Conservation (phyloP, 1,140 invertebrate genomes). For the Drosophila watanabei region DNA sequence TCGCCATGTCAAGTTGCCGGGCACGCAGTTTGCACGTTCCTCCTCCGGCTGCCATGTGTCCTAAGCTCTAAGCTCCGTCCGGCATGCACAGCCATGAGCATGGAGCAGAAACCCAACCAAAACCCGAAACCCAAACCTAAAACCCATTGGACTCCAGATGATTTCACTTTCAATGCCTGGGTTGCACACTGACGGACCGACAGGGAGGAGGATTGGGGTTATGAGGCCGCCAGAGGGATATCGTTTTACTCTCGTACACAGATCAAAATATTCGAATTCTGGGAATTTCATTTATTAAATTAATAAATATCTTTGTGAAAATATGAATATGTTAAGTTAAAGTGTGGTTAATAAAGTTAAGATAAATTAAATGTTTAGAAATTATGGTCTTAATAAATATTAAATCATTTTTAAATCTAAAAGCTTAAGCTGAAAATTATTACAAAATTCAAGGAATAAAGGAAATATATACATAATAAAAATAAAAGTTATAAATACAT, state of each 20-base stretch:
- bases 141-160: conserved; percentile 26
- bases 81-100: conserved; percentile 54
- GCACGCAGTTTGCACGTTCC: conserved; percentile 80
- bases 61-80: conserved; percentile 60
- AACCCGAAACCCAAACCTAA: neutral
- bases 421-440: too few relatives aligned
- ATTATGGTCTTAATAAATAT: neutral
- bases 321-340: too few relatives aligned
- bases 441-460: too few relatives aligned
- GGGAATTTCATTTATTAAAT: too few relatives aligned
- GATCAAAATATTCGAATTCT: neutral
- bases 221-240: conserved; percentile 51
- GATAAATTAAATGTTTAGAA: too few relatives aligned
- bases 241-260: conserved; percentile 55
- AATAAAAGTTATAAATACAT: too few relatives aligned
- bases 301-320: too few relatives aligned
- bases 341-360: too few relatives aligned
- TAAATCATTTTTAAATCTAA: too few relatives aligned
- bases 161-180: conserved; percentile 81
- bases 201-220: conserved; percentile 63
- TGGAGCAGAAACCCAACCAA: conserved; percentile 11
- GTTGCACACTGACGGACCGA: conserved; percentile 27
- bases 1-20: conserved; percentile 76
- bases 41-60: conserved; percentile 22
- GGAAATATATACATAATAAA: too few relatives aligned